Base-by-base conservation (phyloP, 2,888 invertebrate species). In the Macaria liturata region DNA sequence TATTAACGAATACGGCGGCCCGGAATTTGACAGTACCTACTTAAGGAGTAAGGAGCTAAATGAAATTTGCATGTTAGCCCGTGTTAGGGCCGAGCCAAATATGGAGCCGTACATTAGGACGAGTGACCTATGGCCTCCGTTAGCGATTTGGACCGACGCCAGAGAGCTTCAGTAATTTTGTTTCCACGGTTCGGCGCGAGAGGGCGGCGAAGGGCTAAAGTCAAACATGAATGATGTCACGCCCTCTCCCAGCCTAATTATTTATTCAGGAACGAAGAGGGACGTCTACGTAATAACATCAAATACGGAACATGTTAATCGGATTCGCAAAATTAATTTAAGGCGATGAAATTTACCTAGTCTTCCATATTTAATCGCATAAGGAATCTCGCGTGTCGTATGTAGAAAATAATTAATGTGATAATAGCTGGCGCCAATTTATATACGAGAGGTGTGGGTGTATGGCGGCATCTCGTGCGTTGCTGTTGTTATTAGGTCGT, bases 91-190 rank as follows among this genome's bases (percentile, higher is more conserved):
- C 42, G 57, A 44, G 75, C 78, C 77, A 81, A 79, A 82, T 80
- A 78, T 82, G 78, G 80, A 79, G 78, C 74, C 78, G 74, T 77
- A 81, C 85, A 83, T 84, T 84, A 83, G 79, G 78, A 74, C 78
- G 81, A 81, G 84, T 86, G 84, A 87, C 82, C 82, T 82, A 84
- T 61, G 82, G 78, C 76, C 81, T 73, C 73, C 65, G 75, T 70
- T 72, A 74, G 76, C 78, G 80, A 82, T 83, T 86, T 88, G 88
- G 87, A 84, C 62, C 64, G 67, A 54, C 62, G 86, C 87, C 86
- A 88, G 80, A 68, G 68, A 59, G 58, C 70, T 70, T 66, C 72
- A 74, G 81, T 83, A 84, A 81, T 58, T 62, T 58, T 53, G 61
- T 58, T 62, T 47, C 58, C 58, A 55, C 55, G 55, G 59, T 58